A percentile compares a stretch with the other conserved stretches of the same genome.
phyloP scores from a whole-genome alignment of 2,113 vertebrate species.

The Atlantisia rogersi region DNA sequence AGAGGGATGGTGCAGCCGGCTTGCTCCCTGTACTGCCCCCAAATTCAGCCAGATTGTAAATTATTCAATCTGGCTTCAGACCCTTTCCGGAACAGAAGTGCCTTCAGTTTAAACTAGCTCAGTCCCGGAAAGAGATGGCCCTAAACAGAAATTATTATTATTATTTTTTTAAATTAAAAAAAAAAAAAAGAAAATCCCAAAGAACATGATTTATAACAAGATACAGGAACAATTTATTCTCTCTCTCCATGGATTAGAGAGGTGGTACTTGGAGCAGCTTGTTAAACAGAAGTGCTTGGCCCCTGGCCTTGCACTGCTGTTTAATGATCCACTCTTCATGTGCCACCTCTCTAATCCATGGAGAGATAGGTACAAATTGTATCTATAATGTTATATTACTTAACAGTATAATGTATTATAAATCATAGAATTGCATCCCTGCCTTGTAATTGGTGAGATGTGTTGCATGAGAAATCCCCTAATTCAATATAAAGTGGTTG shows the following conservation, averaged over 20 bases:
- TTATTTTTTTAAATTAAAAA: background rate
- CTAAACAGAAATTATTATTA: constrained; percentile 17
- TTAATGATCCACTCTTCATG: constrained; percentile 82
- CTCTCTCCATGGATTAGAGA: constrained; percentile 76
- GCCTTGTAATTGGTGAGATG: constrained; percentile 83
- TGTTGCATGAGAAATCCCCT: constrained; percentile 78
- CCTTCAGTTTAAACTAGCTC: background rate
- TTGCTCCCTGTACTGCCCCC: accelerated
- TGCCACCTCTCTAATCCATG: constrained; percentile 83
- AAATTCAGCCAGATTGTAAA: background rate
- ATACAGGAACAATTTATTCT: constrained; percentile 75
- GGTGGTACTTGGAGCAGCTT: constrained; percentile 81
- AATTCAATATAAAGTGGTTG: constrained; percentile 78
- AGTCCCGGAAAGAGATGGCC: background rate
- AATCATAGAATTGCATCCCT: constrained; percentile 82
- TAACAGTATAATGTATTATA: constrained; percentile 85
- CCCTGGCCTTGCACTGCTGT: constrained; percentile 79
- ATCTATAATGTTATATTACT: constrained; percentile 86
- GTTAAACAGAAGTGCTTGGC: constrained; percentile 84
- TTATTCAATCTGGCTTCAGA: background rate
- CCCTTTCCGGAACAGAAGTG: background rate
- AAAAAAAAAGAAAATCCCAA: background rate
- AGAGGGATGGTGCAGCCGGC: background rate
- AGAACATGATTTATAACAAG: constrained; percentile 69
- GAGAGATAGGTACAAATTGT: constrained; percentile 84